These are phyloP conservation scores for Excalfactoria chinensis DNA, from an alignment of 2,113 vertebrate species.

Conservation along the genomic window DNA sequence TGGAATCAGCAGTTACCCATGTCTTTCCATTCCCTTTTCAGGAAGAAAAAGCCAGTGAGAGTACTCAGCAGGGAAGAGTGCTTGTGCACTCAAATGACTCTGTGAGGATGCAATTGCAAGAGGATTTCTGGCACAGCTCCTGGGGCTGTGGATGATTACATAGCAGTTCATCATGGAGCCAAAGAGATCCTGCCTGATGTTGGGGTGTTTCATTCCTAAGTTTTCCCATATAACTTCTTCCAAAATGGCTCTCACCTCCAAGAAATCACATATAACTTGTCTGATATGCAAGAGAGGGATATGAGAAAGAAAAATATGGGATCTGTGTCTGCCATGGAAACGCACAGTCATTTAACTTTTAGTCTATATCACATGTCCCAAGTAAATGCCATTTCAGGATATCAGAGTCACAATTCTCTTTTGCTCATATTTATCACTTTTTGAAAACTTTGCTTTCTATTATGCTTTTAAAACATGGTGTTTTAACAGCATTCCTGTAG, in stretches of 20 bases:
- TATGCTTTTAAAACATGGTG: neutral
- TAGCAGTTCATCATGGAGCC: fast-evolving
- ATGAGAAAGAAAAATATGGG: neutral
- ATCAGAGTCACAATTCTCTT: neutral
- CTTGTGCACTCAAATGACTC: neutral
- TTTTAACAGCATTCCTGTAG: neutral
- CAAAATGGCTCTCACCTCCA: slow-evolving; percentile 1
- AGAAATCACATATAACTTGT: neutral
- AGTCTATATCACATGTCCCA: neutral
- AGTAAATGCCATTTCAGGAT: neutral
- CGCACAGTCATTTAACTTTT: neutral
- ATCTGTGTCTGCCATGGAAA: neutral
- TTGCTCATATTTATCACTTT: neutral
- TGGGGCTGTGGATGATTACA: neutral
- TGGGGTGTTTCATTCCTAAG: neutral
- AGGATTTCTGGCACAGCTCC: neutral
- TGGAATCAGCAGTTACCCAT: neutral
- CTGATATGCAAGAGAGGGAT: neutral
- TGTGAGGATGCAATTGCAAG: neutral
- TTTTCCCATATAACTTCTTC: neutral
- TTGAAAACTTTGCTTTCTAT: slow-evolving; percentile 12
- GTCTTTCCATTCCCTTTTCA: neutral
- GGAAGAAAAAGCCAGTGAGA: neutral
- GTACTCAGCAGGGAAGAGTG: neutral
- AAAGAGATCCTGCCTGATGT: neutral